Evolutionary conservation across 2,888 invertebrate species (phyloP).

Genomic region (Amiota mariae): DNA sequence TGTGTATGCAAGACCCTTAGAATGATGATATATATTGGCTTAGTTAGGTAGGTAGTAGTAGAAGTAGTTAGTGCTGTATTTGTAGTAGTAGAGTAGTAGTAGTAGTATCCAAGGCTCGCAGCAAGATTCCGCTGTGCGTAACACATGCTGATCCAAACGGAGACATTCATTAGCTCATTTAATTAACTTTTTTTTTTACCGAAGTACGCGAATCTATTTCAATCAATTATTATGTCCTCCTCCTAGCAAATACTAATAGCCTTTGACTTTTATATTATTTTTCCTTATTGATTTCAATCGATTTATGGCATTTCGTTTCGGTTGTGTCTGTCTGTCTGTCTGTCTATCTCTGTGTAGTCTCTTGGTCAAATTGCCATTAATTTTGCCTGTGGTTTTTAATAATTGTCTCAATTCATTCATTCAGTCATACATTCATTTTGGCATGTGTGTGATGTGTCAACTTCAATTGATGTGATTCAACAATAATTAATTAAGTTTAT

Average conservation of each 20-base stretch:
- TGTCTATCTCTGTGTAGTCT: neutral
- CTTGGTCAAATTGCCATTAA: no score
- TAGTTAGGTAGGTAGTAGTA: constrained; percentile 14
- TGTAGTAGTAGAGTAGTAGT: neutral
- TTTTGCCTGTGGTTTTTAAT: neutral
- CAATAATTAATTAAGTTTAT: neutral
- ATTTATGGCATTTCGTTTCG: neutral
- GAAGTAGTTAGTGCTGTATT: neutral
- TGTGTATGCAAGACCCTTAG: no score
- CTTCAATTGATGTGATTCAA: neutral
- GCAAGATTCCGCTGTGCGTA: neutral
- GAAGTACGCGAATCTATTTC: neutral
- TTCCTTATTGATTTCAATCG: neutral
- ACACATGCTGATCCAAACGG: constrained; percentile 2
- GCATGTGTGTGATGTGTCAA: neutral
- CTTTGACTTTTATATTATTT: no score
- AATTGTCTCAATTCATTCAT: no score
- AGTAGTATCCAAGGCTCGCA: constrained; percentile 1
- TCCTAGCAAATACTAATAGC: no score
- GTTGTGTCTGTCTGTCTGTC: neutral
- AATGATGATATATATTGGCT: neutral
- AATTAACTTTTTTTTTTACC: neutral
- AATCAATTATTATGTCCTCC: no score
- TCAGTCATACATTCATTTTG: no score
- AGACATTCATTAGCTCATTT: neutral